phyloP scores from a whole-genome alignment of 2,797 vertebrate genomes.

The Rhinophrynus dorsalis region DNA sequence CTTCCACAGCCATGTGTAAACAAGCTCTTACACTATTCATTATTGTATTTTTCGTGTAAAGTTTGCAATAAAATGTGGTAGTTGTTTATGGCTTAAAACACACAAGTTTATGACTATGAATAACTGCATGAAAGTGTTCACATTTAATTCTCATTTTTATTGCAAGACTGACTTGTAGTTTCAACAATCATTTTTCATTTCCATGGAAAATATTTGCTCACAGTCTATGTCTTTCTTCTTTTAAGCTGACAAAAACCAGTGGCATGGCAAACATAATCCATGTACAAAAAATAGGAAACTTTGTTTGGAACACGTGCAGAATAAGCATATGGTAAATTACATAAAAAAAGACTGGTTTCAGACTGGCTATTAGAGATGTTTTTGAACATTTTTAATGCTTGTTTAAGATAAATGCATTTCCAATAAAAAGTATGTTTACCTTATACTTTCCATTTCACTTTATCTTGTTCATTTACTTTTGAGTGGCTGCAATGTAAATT shows the following conservation, averaged over 20 bases:
- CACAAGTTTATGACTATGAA: background rate
- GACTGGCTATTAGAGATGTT: too few relatives aligned
- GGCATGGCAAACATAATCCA: background rate
- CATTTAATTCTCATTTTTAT: slow-evolving; percentile 14
- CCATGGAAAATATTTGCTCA: slow-evolving; percentile 26
- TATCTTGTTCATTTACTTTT: too few relatives aligned
- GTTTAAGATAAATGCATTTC: too few relatives aligned
- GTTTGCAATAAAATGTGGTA: slow-evolving; percentile 7
- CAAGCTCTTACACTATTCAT: too few relatives aligned
- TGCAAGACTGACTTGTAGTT: slow-evolving; percentile 3
- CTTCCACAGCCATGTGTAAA: background rate
- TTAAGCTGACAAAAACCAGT: slow-evolving; percentile 22
- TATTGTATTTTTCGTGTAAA: background rate
- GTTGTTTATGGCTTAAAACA: slow-evolving; percentile 13
- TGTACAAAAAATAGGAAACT: background rate
- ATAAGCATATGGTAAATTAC: too few relatives aligned
- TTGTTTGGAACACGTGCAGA: too few relatives aligned
- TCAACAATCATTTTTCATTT: slow-evolving; percentile 38
- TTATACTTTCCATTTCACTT: too few relatives aligned
- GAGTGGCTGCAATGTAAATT: too few relatives aligned
- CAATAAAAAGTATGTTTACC: too few relatives aligned
- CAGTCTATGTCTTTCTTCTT: background rate
- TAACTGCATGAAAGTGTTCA: background rate
- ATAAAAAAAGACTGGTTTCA: too few relatives aligned
- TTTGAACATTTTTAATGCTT: too few relatives aligned